Base-by-base conservation (phyloP, 1,140 invertebrate genomes). In the Bradynema listronoti region DNA sequence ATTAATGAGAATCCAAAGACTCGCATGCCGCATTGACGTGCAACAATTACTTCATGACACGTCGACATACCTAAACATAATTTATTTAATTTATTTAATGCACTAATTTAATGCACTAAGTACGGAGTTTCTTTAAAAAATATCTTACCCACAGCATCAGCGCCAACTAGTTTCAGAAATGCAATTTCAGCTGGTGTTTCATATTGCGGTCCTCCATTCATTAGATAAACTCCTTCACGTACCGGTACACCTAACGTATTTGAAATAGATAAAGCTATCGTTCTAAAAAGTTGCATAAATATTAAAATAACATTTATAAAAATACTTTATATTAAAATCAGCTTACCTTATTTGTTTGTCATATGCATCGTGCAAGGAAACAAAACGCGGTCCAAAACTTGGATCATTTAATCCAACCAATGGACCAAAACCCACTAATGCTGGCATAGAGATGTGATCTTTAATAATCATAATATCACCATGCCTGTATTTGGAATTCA, bases 121-220 rank as follows among this genome's bases (percentile, higher is more conserved):
- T n/a, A n/a, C n/a, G n/a, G n/a, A n/a, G n/a, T n/a, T n/a, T n/a
- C n/a, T n/a, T n/a, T n/a, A n/a, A n/a, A n/a, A n/a, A n/a, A n/a
- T n/a, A n/a, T n/a, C n/a, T n/a, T n/a, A n/a, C n/a, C n/a, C n/a
- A n/a, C n/a, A n/a, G n/a, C n/a, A n/a, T n/a, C n/a, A n/a, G n/a
- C n/a, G n/a, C n/a, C n/a, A n/a, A n/a, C n/a, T n/a, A n/a, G n/a
- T n/a, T n/a, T n/a, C n/a, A n/a, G n/a, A n/a, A n/a, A n/a, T n/a
- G n/a, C n/a, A n/a, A n/a, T n/a, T n/a, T n/a, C n/a, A n/a, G 81
- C 72, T n/a, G 80, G 75, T 3, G 80, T 80, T 63, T 83, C 83
- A 68, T 81, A 83, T 34, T 78, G 78, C 5, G 82, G 2, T n/a
- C 82, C 82, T 27, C 73, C 76, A 39, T 78, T 69, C 75, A 81